Evolutionary conservation across 2,113 vertebrate genomes (phyloP), one percentile per base, ranked within the genome.

Genomic region (Labrus mixtus): DNA sequence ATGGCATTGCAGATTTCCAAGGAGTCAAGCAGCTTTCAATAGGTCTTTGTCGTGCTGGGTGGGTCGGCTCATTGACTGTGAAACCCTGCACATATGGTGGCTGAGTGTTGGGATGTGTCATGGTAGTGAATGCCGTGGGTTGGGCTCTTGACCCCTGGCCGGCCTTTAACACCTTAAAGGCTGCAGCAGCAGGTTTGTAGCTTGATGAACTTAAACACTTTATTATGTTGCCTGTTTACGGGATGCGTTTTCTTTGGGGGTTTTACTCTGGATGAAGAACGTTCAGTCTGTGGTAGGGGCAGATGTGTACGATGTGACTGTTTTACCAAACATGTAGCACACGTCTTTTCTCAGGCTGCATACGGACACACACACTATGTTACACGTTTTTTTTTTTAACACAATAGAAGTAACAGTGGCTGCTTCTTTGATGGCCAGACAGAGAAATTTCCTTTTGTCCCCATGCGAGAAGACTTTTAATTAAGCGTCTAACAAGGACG

Each of bases 131-230:
- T 91, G 86, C 82, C n/a, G 50, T 84, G 91, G 94, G 94, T 77
- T 73, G 91, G 90, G 86, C 87, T 81, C 71, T 68, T 89, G 92
- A 93, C 93, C 93, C 83, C 33, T 15, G 57, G 73, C 55, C 77
- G 91, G 68, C 90, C 87, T 92, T 92, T 92, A 89, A 89, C 92
- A 89, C 90, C 82, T 92, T 70, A 73, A 64, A 50, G 79, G 79
- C 79, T 79, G 83, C 73, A 83, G 60, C 46, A 8, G 65, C 48
- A 51, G 76, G 79, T 89, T 85, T 88, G 80, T n/a, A 60, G 86
- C 57, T 79, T 90, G 86, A 93, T 94, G 76, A 93, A 93, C 89
- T 95, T 93, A 95, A 95, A 93, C 94, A 94, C 91, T 88, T 92
- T 75, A 92, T 91, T 92, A 85, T 92, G 74, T 23, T 36, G 75